Evolutionary conservation across 2,888 invertebrate species (phyloP).

Genomic region (Cancer borealis): DNA sequence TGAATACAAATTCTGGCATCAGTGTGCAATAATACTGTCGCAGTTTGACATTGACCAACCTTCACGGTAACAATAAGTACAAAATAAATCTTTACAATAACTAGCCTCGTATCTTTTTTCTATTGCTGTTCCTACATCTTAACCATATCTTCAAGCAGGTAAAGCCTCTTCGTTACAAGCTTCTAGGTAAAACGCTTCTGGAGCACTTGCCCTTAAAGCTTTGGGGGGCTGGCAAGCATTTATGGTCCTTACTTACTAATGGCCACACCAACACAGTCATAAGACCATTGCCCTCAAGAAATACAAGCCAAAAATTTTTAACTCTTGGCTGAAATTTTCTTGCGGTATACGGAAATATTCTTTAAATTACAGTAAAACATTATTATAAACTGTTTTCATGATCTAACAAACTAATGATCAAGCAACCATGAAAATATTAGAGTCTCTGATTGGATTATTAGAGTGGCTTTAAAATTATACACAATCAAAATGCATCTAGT

Average conservation of each 20-base stretch:
- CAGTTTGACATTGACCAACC: background rate
- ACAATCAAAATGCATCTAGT: constrained; percentile 36
- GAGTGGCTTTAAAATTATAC: background rate
- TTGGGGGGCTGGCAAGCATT: constrained; percentile 72
- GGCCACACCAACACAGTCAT: constrained; percentile 61
- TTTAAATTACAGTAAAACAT: constrained; percentile 21
- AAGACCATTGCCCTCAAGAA: constrained; percentile 54
- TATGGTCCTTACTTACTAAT: constrained; percentile 73
- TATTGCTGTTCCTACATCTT: constrained; percentile 14
- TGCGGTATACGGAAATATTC: background rate
- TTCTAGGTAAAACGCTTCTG: constrained; percentile 45
- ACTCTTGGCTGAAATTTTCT: background rate
- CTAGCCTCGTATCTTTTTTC: background rate
- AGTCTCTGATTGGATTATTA: background rate
- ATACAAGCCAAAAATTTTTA: constrained; percentile 22
- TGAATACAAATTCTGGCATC: background rate
- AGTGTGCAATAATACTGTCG: background rate
- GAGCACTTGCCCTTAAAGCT: constrained; percentile 76
- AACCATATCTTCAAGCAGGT: constrained; percentile 16
- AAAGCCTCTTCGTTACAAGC: constrained; percentile 51
- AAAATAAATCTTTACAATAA: background rate
- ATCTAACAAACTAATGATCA: background rate
- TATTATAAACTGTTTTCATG: background rate
- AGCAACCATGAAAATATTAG: background rate
- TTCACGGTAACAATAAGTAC: constrained; percentile 14